These are phyloP conservation scores for Zele albiditarsus DNA, from an alignment of 2,888 invertebrate species.

Conservation along the genomic window DNA sequence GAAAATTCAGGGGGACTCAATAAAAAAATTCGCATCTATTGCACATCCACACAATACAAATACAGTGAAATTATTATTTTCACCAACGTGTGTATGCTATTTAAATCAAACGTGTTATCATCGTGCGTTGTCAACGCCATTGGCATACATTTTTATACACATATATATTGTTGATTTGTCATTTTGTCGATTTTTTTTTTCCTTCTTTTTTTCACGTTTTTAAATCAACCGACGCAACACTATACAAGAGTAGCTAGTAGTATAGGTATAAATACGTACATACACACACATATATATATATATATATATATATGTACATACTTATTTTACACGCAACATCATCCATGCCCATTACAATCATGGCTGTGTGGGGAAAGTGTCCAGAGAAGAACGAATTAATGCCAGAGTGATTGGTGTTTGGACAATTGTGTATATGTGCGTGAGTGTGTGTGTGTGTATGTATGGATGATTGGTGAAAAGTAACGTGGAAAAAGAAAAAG, in stretches of 20 bases:
- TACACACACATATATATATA: background rate
- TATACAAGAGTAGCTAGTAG: background rate
- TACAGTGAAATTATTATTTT: background rate
- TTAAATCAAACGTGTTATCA: background rate
- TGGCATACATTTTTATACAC: background rate
- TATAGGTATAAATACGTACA: background rate
- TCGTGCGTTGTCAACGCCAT: background rate
- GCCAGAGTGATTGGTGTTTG: conserved; percentile 49
- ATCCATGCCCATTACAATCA: conserved; percentile 31
- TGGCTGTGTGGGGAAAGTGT: conserved; percentile 36
- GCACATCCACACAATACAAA: background rate
- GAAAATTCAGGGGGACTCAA: too few relatives aligned
- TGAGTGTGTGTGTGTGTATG: background rate
- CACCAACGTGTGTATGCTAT: background rate
- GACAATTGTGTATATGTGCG: background rate
- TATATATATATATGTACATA: background rate
- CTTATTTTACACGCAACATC: conserved; percentile 14
- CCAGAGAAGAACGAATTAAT: conserved; percentile 42
- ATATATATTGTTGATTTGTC: background rate
- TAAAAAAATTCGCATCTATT: background rate
- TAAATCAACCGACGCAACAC: conserved; percentile 13
- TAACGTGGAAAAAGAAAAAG: conserved; percentile 14
- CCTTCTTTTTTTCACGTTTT: background rate
- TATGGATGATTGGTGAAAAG: conserved; percentile 12
- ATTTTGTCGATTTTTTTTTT: background rate